A percentile compares a stretch with the other conserved stretches of the same genome.
phyloP scores from a whole-genome alignment of 2,888 invertebrate species.

The Iselma pallidipennis region DNA sequence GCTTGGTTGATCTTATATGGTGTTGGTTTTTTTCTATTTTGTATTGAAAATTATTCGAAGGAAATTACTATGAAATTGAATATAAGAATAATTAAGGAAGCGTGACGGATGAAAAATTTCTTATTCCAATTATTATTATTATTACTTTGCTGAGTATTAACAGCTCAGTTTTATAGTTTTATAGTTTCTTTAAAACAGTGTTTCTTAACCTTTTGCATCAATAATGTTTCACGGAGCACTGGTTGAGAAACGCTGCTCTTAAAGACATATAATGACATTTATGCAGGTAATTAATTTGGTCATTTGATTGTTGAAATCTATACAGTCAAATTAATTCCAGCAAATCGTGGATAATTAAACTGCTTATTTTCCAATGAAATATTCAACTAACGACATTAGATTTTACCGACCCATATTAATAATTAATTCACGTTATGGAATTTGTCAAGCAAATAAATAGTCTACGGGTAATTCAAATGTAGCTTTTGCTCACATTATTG shows the following conservation, averaged over 20 bases:
- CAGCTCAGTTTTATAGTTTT: too few species aligned
- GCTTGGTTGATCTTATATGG: not conserved
- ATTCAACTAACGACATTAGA: not conserved
- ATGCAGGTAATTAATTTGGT: not conserved
- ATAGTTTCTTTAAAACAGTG: too few species aligned
- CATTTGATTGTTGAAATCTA: not conserved
- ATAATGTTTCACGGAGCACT: too few species aligned
- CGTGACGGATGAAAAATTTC: not conserved
- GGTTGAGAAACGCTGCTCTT: too few species aligned
- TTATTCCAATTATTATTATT: not conserved
- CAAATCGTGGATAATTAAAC: not conserved
- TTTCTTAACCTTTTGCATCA: too few species aligned
- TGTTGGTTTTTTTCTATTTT: not conserved
- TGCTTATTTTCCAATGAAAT: not conserved
- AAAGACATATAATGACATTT: too few species aligned
- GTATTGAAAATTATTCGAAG: not conserved
- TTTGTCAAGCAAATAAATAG: not conserved
- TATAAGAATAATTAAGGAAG: not conserved
- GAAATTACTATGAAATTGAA: slow-evolving; percentile 1
- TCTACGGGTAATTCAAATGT: too few species aligned
- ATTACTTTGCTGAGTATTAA: too few species aligned
- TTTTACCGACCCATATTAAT: not conserved
- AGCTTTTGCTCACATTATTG: not conserved
- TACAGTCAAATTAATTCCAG: too few species aligned
- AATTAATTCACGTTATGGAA: not conserved